phyloP scores from a whole-genome alignment of 2,888 invertebrate genomes.

The Tetragonisca angustula region DNA sequence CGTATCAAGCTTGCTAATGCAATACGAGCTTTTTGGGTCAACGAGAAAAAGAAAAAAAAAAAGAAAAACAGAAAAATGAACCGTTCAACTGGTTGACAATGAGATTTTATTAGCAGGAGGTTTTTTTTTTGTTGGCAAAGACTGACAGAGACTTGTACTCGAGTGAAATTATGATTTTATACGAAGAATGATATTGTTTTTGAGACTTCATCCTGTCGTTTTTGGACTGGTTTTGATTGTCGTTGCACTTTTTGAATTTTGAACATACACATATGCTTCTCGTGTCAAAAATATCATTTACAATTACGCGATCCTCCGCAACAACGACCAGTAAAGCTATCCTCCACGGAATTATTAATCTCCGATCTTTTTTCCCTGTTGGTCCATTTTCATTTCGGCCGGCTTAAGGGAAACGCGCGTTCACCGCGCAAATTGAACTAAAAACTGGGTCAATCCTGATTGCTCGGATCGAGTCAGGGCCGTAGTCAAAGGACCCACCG shows the following conservation, averaged over 20 bases:
- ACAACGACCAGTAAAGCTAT: not conserved
- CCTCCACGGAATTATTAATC: conserved; percentile 24
- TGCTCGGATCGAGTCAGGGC: conserved; percentile 65
- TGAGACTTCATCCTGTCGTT: not conserved
- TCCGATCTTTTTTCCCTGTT: conserved; percentile 31
- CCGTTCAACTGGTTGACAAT: not conserved
- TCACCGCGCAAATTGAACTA: conserved; percentile 65
- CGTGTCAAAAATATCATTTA: not conserved
- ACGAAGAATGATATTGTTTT: not conserved
- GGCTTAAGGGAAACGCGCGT: conserved; percentile 59
- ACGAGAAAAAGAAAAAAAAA: not conserved
- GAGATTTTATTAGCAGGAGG: not conserved
- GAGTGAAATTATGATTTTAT: not conserved
- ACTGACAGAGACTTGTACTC: not conserved
- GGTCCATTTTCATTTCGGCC: conserved; percentile 57
- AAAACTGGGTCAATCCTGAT: conserved; percentile 74
- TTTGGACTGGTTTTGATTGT: not conserved
- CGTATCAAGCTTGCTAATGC: not conserved
- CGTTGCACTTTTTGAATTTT: no score
- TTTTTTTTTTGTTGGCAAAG: no score
- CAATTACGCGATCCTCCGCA: not conserved
- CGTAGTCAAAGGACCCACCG: conserved; percentile 59
- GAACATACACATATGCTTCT: not conserved
- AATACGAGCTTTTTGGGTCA: not conserved
- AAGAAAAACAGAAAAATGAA: not conserved